phyloP scores from a whole-genome alignment of 2,797 vertebrate genomes.

The Erithacus rubecula region DNA sequence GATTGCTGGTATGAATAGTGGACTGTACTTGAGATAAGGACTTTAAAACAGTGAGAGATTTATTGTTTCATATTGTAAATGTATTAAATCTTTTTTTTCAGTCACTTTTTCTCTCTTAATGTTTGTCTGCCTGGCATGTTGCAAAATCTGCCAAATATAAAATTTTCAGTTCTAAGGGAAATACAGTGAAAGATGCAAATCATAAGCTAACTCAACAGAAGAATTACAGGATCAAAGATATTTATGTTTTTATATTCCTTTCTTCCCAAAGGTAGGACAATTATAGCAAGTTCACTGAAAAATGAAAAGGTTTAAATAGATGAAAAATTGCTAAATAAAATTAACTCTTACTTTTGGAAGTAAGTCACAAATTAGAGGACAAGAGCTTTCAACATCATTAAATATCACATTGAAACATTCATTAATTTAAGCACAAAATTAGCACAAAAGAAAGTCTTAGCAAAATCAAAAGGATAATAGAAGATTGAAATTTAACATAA shows the following conservation, averaged over 20 bases:
- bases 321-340: not conserved
- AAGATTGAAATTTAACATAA: not conserved
- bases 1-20: slow-evolving; percentile 25
- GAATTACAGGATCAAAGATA: not conserved
- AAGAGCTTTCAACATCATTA: not conserved
- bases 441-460: not conserved
- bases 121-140: not conserved
- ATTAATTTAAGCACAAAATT: not conserved
- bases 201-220: not conserved
- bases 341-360: not conserved
- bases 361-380: not conserved
- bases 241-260: not conserved
- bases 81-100: not conserved
- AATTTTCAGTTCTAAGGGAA: not conserved
- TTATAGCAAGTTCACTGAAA: not conserved
- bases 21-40: not conserved
- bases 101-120: not conserved
- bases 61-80: not conserved
- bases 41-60: not conserved
- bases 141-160: not conserved
- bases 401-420: not conserved
- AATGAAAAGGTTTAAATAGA: not conserved
- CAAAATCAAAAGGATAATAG: not conserved
- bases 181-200: not conserved
- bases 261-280: not conserved